Evolutionary conservation across 2,888 invertebrate species (phyloP).

Genomic region (Andrena trimmerana): DNA sequence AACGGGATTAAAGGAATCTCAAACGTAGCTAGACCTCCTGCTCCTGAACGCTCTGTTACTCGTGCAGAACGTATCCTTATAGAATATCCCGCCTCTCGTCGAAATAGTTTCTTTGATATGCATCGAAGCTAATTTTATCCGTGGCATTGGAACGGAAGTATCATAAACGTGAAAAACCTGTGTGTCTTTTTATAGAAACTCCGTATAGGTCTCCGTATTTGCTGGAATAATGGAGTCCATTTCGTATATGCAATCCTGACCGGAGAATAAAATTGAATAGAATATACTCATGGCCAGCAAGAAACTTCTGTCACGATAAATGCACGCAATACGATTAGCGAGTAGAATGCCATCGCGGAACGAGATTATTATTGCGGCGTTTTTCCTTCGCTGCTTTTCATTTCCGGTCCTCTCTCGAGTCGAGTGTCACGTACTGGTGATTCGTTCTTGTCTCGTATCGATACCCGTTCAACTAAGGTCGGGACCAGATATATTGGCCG

Average conservation of each 20-base stretch:
- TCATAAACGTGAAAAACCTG: too few relatives aligned
- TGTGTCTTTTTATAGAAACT: background rate
- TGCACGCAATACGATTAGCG: slow-evolving; percentile 31
- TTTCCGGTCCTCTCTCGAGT: slow-evolving; percentile 39
- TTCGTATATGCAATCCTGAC: background rate
- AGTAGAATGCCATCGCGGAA: slow-evolving; percentile 28
- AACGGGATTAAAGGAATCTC: too few relatives aligned
- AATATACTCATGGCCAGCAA: background rate
- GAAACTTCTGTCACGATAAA: slow-evolving; percentile 10
- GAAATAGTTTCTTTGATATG: too few relatives aligned
- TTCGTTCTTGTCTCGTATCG: slow-evolving; percentile 4
- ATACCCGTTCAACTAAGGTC: background rate
- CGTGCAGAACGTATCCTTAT: too few relatives aligned
- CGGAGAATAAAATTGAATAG: background rate
- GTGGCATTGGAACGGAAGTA: too few relatives aligned
- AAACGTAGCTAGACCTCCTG: too few relatives aligned
- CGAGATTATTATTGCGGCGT: slow-evolving; percentile 34
- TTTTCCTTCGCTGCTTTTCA: slow-evolving; percentile 32
- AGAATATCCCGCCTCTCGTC: too few relatives aligned
- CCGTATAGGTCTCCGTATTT: background rate
- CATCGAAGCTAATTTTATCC: too few relatives aligned
- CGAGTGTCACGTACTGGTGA: slow-evolving; percentile 14
- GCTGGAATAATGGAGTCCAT: background rate
- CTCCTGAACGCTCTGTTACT: too few relatives aligned
- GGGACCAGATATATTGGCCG: too few relatives aligned